Conservation (phyloP, 2,888 invertebrate genomes). For the Adineta ricciae region DNA sequence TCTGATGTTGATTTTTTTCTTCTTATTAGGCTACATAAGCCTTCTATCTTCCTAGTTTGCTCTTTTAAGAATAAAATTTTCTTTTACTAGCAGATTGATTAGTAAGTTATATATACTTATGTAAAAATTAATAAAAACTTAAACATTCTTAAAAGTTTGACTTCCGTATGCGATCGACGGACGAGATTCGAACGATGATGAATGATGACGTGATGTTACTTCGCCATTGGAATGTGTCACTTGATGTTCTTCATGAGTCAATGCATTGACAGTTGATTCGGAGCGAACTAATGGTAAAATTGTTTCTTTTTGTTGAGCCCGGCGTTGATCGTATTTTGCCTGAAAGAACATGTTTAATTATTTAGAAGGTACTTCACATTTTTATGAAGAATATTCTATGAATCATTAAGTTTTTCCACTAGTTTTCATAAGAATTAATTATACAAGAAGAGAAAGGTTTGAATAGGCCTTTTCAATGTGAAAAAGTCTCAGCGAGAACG, state of each 20-base stretch:
- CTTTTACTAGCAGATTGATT: neutral
- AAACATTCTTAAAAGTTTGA: conserved; percentile 18
- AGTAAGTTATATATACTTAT: neutral
- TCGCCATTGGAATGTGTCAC: neutral
- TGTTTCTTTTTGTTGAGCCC: conserved; percentile 53
- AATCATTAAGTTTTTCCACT: neutral
- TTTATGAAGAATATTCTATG: neutral
- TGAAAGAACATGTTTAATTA: conserved; percentile 42
- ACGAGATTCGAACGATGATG: neutral
- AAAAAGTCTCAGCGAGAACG: too few species aligned
- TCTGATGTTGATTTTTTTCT: neutral
- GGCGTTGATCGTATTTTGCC: conserved; percentile 64
- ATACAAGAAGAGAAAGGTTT: neutral
- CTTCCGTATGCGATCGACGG: neutral
- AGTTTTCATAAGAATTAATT: neutral
- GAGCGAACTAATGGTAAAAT: conserved; percentile 54
- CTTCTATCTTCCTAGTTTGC: conserved; percentile 5
- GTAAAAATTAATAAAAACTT: neutral
- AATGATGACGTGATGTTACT: neutral
- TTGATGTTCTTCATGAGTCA: neutral
- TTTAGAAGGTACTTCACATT: neutral
- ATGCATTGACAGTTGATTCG: conserved; percentile 36
- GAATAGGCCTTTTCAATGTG: too few species aligned
- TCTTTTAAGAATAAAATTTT: conserved; percentile 11
- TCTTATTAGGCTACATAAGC: neutral